Evolutionary conservation across 1,140 invertebrate species (phyloP).

Genomic region (Neodiprion virginianus): DNA sequence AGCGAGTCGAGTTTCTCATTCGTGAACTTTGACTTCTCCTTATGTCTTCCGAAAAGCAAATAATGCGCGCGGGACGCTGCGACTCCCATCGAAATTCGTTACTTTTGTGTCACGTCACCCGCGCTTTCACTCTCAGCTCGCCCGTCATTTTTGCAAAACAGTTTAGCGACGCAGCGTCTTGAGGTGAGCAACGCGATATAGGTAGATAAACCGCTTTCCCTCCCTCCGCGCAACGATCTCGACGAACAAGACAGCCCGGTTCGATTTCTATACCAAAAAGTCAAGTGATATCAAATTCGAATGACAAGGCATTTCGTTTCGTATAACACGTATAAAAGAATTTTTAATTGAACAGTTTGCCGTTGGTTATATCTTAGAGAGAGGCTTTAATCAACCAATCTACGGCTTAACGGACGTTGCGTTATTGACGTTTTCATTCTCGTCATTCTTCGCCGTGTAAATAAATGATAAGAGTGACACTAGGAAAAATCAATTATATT

Average conservation of each 20-base stretch:
- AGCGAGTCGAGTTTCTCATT: background rate
- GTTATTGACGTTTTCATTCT: background rate
- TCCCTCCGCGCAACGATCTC: too few relatives aligned
- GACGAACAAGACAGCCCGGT: too few relatives aligned
- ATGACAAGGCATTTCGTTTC: too few relatives aligned
- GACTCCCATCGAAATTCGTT: background rate
- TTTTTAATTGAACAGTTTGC: too few relatives aligned
- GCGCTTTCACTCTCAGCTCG: background rate
- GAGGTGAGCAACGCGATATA: too few relatives aligned
- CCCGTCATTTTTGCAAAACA: too few relatives aligned
- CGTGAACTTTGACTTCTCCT: slow-evolving; percentile 5
- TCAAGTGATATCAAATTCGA: too few relatives aligned
- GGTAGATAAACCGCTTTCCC: too few relatives aligned
- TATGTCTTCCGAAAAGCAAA: background rate
- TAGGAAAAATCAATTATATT: background rate
- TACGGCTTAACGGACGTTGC: background rate
- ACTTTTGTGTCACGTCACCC: background rate
- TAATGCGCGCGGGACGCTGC: too few relatives aligned
- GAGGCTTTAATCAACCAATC: background rate
- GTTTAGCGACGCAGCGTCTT: too few relatives aligned
- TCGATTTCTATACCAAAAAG: too few relatives aligned
- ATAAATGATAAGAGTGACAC: background rate
- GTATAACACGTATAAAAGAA: too few relatives aligned
- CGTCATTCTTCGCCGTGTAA: background rate
- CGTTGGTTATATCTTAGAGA: background rate